Evolutionary conservation across 1,140 invertebrate species (phyloP), one percentile per base, ranked within the genome.

Genomic region (Nasonia longicornis): DNA sequence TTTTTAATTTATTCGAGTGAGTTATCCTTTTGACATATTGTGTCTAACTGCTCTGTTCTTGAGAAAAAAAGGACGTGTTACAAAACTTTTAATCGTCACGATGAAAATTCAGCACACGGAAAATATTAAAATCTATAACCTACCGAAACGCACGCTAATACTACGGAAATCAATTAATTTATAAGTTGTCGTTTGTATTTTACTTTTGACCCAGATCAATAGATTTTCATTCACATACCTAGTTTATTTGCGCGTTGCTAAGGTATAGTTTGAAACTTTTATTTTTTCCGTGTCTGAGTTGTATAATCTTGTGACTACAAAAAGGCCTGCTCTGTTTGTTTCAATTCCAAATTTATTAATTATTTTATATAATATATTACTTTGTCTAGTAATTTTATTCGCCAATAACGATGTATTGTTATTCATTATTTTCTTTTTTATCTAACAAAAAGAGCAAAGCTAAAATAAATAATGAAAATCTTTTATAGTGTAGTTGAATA

Each of bases 21-120:
- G 38, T 31, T 16, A 70, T 77, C 20, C 38, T 14, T 26, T 77
- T 14, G 42, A 26, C 45, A 67, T 84, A 80, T 82, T 87, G 85
- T 88, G 84, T 87, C 87, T 86, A 87, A 88, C 86, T 89, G 88
- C 85, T 87, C 83, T 84, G 86, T 86, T 84, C 88, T 85, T 84
- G 87, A 89, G 86, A 86, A 76, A 85, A 85, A 87, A 86, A 88
- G 86, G 86, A 87, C 84, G 87, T 88, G 87, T 85, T 86, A 77
- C 66, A 83, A 84, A 85, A 88, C 80, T 78, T 78, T 86, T 89
- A 88, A 89, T 88, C 89, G 86, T 86, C 88, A 85, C 77, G 84
- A 86, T 87, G 84, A 85, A 84, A 58, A 20, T 89, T 88, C 85
- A 82, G 84, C 88, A 84, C 14, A 70, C 52, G 52, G 20, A 58